Evolutionary conservation across 2,888 invertebrate species (phyloP).

Genomic region (Temnothorax ravouxi): DNA sequence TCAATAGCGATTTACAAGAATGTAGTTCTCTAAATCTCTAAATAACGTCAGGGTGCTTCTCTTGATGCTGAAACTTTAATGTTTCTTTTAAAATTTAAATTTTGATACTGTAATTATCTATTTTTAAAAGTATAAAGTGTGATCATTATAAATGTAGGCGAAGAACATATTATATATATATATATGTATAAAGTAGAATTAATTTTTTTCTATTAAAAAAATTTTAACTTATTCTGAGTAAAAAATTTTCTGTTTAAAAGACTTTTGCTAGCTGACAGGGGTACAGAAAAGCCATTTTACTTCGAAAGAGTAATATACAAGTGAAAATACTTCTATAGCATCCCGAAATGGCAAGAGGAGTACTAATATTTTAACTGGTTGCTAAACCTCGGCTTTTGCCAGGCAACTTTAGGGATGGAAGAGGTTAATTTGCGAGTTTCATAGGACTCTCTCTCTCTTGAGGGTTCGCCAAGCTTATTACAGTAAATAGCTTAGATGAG

Average conservation of each 20-base stretch:
- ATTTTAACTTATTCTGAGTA: neutral
- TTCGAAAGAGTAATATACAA: neutral
- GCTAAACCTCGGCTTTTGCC: conserved; percentile 59
- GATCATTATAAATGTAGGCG: neutral
- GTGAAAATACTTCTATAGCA: conserved; percentile 28
- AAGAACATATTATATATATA: neutral
- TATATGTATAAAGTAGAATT: neutral
- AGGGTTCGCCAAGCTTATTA: conserved; percentile 62
- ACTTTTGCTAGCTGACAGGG: neutral
- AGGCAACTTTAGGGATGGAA: conserved; percentile 36
- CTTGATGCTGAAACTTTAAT: neutral
- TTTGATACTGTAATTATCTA: neutral
- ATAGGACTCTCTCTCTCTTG: conserved; percentile 46
- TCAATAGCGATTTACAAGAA: conserved; percentile 19
- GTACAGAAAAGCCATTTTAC: neutral
- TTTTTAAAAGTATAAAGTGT: neutral
- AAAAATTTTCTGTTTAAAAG: neutral
- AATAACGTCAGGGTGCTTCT: neutral
- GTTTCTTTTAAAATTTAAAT: neutral
- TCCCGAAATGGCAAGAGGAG: conserved; percentile 18
- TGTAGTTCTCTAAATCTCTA: neutral
- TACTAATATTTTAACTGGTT: conserved; percentile 62
- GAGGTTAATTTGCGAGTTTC: conserved; percentile 67
- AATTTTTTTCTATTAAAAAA: neutral
- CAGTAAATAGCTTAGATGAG: conserved; percentile 67